Conservation (phyloP, 2,113 vertebrate species). For the Paramisgurnus dabryanus region DNA sequence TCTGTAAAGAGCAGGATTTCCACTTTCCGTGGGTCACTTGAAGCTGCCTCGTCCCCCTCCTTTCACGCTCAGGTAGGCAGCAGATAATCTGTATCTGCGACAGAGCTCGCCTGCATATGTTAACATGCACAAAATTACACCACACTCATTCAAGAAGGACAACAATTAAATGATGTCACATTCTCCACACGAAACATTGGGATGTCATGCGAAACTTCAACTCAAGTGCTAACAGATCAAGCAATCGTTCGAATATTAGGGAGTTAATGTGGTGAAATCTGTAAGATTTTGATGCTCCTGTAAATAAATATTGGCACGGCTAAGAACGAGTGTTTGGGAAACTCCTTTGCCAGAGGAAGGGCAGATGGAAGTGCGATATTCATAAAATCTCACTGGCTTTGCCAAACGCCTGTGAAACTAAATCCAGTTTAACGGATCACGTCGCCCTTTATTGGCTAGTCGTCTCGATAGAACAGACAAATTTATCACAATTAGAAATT, state of each 20-base stretch:
- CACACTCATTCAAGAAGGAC: slow-evolving; percentile 47
- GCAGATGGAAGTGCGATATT: slow-evolving; percentile 24
- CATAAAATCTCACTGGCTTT: slow-evolving; percentile 8
- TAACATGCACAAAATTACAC: slow-evolving; percentile 48
- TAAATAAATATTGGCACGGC: slow-evolving; percentile 26
- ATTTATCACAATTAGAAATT: slow-evolving; percentile 37
- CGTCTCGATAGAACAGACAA: slow-evolving; percentile 26
- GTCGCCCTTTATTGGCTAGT: slow-evolving; percentile 21
- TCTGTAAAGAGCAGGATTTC: slow-evolving; percentile 36
- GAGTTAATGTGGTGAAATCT: slow-evolving; percentile 22
- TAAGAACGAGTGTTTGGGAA: slow-evolving; percentile 20
- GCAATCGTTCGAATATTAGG: slow-evolving; percentile 25
- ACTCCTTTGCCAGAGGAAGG: slow-evolving; percentile 16
- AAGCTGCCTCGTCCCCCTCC: not conserved
- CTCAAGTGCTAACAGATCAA: slow-evolving; percentile 15
- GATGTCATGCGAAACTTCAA: not conserved
- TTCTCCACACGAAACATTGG: not conserved
- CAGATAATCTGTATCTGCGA: slow-evolving; percentile 32
- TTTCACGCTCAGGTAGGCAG: slow-evolving; percentile 39
- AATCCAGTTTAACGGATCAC: slow-evolving; percentile 36
- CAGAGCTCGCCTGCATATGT: slow-evolving; percentile 47
- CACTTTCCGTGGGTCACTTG: slow-evolving; percentile 50
- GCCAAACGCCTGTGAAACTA: slow-evolving; percentile 33
- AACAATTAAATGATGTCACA: slow-evolving; percentile 41
- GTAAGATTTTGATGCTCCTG: slow-evolving; percentile 15